Percentiles rank a stretch among this genome's conserved stretches.
Evolutionary conservation across 2,113 vertebrate genomes (phyloP).

Genomic region (Ginglymostoma cirratum): DNA sequence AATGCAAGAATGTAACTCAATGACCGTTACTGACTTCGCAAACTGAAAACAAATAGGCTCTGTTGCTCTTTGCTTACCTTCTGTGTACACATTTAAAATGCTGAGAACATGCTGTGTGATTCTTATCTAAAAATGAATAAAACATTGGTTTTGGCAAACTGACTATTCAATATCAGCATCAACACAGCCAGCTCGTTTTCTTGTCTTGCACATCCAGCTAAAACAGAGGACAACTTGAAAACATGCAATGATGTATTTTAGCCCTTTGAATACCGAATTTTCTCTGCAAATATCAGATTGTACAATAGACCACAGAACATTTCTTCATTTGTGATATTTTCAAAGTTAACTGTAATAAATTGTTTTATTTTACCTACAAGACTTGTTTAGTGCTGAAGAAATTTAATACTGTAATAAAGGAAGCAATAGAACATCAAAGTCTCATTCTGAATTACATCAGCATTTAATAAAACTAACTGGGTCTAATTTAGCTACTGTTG

Average conservation of each 20-base stretch:
- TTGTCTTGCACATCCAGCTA: slow-evolving; percentile 18
- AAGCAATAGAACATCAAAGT: slow-evolving; percentile 21
- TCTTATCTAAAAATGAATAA: neutral
- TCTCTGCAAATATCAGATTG: slow-evolving; percentile 9
- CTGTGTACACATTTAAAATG: slow-evolving; percentile 8
- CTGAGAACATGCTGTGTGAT: slow-evolving; percentile 11
- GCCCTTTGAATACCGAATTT: slow-evolving; percentile 25
- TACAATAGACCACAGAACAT: slow-evolving; percentile 20
- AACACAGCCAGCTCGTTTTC: neutral
- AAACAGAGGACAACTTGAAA: neutral
- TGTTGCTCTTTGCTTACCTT: neutral
- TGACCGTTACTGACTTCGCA: neutral
- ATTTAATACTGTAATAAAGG: slow-evolving; percentile 28
- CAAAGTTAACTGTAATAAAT: slow-evolving; percentile 24
- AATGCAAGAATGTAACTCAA: neutral
- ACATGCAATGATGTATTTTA: slow-evolving; percentile 12
- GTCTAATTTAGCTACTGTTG: slow-evolving; percentile 33
- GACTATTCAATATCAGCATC: neutral
- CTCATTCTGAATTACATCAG: slow-evolving; percentile 30
- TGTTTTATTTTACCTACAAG: slow-evolving; percentile 33
- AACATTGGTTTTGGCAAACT: neutral
- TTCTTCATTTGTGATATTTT: slow-evolving; percentile 26
- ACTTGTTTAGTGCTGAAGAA: slow-evolving; percentile 17
- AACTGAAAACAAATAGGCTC: neutral
- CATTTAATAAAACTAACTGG: slow-evolving; percentile 27